These are phyloP conservation scores for Mactromeris polynyma DNA, from an alignment of 2,888 invertebrate species.

Conservation along the genomic window DNA sequence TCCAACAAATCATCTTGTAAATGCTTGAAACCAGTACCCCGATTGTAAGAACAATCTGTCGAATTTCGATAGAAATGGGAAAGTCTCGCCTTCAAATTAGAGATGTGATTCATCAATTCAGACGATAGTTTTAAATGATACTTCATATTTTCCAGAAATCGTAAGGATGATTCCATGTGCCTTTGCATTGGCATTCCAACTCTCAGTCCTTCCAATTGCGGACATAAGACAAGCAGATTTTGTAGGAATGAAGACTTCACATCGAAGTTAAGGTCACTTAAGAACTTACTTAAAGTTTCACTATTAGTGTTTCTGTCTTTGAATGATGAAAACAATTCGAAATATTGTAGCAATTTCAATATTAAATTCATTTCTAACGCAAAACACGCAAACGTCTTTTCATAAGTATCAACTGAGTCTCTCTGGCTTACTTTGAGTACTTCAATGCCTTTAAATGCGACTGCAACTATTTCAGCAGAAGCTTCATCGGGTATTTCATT, in stretches of 20 bases:
- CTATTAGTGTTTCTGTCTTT: slow-evolving; percentile 18
- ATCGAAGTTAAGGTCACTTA: slow-evolving; percentile 24
- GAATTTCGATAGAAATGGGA: not conserved
- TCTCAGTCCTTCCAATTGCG: slow-evolving; percentile 11
- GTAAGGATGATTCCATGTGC: slow-evolving; percentile 41
- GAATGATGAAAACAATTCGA: slow-evolving; percentile 34
- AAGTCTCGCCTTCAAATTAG: slow-evolving; percentile 16
- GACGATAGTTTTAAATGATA: slow-evolving; percentile 33
- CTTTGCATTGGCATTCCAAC: slow-evolving; percentile 16
- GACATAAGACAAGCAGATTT: not conserved
- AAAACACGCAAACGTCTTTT: slow-evolving; percentile 32
- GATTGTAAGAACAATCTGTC: not conserved
- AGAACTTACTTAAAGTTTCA: slow-evolving; percentile 16
- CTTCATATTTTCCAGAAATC: slow-evolving; percentile 33
- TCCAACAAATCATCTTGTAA: slow-evolving; percentile 33
- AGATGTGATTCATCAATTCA: not conserved
- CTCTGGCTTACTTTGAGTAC: slow-evolving; percentile 71
- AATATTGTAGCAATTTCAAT: slow-evolving; percentile 35
- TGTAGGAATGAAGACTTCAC: not conserved
- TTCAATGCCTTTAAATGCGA: slow-evolving; percentile 61
- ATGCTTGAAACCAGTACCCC: slow-evolving; percentile 43
- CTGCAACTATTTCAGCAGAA: slow-evolving; percentile 58
- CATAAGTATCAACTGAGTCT: slow-evolving; percentile 29
- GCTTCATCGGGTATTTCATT: slow-evolving; percentile 53
- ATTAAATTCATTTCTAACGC: slow-evolving; percentile 38